Evolutionary conservation across 2,888 invertebrate genomes (phyloP).

Genomic region (Nomada ruficornis): DNA sequence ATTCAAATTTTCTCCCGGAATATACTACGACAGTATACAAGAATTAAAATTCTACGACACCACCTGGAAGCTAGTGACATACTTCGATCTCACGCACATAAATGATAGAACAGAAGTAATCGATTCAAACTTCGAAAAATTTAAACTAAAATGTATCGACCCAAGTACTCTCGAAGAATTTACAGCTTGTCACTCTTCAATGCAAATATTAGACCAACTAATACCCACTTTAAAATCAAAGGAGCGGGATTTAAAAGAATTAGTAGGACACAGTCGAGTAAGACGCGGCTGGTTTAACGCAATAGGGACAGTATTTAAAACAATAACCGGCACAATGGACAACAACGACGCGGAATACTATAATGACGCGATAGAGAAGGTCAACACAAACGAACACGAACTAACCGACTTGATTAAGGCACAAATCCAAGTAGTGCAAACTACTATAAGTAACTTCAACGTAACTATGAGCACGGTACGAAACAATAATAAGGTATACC

Average conservation of each 20-base stretch:
- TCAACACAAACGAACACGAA: conserved; percentile 58
- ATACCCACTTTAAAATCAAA: background rate
- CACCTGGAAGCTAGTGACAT: conserved; percentile 19
- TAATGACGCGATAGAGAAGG: conserved; percentile 62
- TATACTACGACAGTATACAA: conserved; percentile 11
- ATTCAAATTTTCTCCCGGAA: background rate
- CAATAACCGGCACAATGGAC: conserved; percentile 71
- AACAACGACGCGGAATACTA: conserved; percentile 71
- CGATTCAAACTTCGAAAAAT: background rate
- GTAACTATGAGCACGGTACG: too few relatives aligned
- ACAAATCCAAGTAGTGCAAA: conserved; percentile 25
- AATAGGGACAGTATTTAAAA: conserved; percentile 58
- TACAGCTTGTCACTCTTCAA: too few relatives aligned
- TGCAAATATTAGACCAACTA: background rate
- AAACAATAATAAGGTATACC: too few relatives aligned
- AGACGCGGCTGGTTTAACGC: conserved; percentile 14
- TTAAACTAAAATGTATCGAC: background rate
- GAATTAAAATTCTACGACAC: conserved; percentile 15
- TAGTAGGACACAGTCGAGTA: conserved; percentile 8
- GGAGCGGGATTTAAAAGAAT: conserved; percentile 5
- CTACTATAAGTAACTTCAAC: too few relatives aligned
- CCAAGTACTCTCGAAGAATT: too few relatives aligned
- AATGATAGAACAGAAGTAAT: background rate
- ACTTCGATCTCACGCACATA: background rate
- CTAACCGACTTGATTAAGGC: conserved; percentile 47